Evolutionary conservation across 2,113 vertebrate genomes (phyloP), one percentile per base, ranked within the genome.

Genomic region (Chaetodon trifascialis): DNA sequence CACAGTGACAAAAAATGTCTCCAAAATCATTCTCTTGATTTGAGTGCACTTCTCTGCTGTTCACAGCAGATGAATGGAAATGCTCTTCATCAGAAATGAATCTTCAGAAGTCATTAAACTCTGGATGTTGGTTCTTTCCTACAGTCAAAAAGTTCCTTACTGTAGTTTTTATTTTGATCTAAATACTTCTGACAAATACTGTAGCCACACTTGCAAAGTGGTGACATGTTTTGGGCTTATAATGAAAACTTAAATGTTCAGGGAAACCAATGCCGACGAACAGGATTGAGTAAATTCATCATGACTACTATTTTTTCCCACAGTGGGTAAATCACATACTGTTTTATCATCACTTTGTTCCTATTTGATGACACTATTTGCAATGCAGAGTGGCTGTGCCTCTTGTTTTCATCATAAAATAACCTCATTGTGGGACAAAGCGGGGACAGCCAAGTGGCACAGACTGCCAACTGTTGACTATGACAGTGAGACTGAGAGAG

Each of bases 381-480:
- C 30, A 1, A 30, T 30, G 30, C 47, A 55, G 25, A 76, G 64
- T 40, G 19, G 21, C 65, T 36, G 14, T n/a, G 15, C 63, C 63
- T 76, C 34, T n/a, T 84, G 46, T 70, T 78, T 68, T 58, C 38
- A 74, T 42, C 69, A 69, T 85, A 55, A 74, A 84, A 73, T 73
- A 83, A 62, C 46, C 71, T 81, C 47, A 73, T 36, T 36, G 51
- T 44, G 69, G 51, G 74, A 87, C 60, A 60, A 12, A 4, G 55
- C n/a, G 38, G 72, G 36, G 34, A 70, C 30, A 17, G 81, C 30
- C 74, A 84, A 84, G 63, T 64, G 56, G 49, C 73, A 82, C 40
- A 74, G 75, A 69, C 76, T 69, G 84, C 64, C 56, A 76, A 81
- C 66, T 80, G 77, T 89, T 80, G 80, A 79, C 76, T 47, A 69